Base-by-base conservation (phyloP, 2,797 vertebrate species). In the Notolepis coatsorum region DNA sequence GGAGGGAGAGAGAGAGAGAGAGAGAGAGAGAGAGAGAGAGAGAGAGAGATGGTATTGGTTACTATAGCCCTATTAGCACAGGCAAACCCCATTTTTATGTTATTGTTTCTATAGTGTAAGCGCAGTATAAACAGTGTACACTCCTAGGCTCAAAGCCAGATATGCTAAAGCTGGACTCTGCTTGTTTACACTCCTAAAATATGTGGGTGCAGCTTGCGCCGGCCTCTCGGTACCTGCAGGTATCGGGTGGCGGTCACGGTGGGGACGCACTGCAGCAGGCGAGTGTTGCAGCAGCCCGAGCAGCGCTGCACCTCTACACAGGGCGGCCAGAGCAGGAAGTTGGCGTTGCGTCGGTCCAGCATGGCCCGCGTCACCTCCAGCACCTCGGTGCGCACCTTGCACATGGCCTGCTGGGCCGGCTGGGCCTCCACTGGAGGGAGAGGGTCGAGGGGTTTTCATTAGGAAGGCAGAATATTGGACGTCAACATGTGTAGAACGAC, bases 251-350 rank as follows among this genome's bases (percentile, higher is more conserved):
- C 88, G 23, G 91, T 92, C 65, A 86, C 78, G 0, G 49, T 86
- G 58, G 96, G 92, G 1, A 93, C 89, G 51, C 97, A 99, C 73
- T 95, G 92, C 71, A 93, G 73, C 0, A 77, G 58, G 53, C 87
- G 86, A 31, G 92, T 91, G 91, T 95, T 96, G 81, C 97, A 98
- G 80, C 97, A 99, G 25, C 96, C 96, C 0, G 96, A 97, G 75
- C 97, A 99, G n/a, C 94, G 93, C 86, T 98, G 95, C 77, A 99
- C 97, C 87, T 98, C 96, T 78, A 99, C 96, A 0, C 97, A 99
- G 0, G 90, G 90, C 0, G 97, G 96, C 95, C 95, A 97, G 73
- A 97, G 88, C 81, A 96, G 49, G 17, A 97, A 99, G 89, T 98
- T 96, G 81, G 96, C 95, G 0, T 95, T 96, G 61, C 91, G 94